Evolutionary conservation across 2,113 vertebrate species (phyloP).

Genomic region (Oncorhynchus gorbuscha): DNA sequence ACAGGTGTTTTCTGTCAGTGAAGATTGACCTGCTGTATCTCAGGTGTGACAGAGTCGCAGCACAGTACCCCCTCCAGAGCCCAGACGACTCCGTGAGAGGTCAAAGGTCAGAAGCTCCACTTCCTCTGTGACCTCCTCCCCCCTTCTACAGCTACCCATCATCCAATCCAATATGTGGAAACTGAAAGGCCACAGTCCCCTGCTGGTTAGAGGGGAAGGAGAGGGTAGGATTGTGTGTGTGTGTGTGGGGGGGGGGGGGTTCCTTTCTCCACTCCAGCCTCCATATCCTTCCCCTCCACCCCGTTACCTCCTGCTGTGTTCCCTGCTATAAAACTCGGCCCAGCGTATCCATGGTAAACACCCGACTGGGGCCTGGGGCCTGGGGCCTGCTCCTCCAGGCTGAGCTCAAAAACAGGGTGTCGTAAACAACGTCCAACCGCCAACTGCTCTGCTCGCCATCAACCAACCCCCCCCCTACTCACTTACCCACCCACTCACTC

Average conservation of each 20-base stretch:
- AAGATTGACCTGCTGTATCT: not conserved
- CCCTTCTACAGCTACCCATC: not conserved
- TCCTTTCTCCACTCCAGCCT: conserved; percentile 1
- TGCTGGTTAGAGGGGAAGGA: not conserved
- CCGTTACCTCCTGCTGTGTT: not conserved
- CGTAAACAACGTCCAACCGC: conserved; percentile 36
- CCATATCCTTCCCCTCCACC: conserved; percentile 23
- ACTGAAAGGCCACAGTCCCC: not conserved
- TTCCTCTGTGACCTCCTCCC: conserved; percentile 15
- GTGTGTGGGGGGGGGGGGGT: not conserved
- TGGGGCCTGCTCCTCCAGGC: not conserved
- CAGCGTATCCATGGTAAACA: conserved; percentile 5
- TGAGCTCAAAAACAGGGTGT: conserved; percentile 20
- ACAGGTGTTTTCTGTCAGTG: not conserved
- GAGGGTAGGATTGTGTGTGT: not conserved
- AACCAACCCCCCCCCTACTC: not conserved
- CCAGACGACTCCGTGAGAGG: conserved; percentile 13
- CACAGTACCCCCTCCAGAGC: not conserved
- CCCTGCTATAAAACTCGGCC: conserved; percentile 13
- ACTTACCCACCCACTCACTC: conserved; percentile 1
- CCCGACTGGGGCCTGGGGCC: not conserved
- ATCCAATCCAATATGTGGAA: not conserved
- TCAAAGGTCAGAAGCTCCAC: conserved; percentile 31
- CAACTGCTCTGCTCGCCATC: conserved; percentile 23
- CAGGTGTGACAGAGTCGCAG: not conserved